phyloP scores from a whole-genome alignment of 2,797 vertebrate genomes.

The Typhlichthys subterraneus region DNA sequence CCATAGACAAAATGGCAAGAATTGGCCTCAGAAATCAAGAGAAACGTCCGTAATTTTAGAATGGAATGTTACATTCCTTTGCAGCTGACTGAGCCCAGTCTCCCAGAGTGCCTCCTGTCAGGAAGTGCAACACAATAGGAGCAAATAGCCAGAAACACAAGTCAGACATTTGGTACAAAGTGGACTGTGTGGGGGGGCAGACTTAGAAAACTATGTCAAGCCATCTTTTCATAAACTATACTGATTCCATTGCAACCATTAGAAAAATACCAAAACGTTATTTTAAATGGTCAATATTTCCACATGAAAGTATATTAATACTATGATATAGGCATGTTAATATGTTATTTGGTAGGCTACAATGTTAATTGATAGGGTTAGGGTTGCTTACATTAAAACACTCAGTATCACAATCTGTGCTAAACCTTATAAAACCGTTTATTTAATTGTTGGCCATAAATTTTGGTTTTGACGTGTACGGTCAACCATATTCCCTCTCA shows the following conservation, averaged over 20 bases:
- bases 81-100: conserved; percentile 79
- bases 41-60: conserved; percentile 78
- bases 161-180: conserved; percentile 70
- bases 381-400: too few species aligned
- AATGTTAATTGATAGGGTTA: neutral
- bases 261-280: conserved; percentile 3
- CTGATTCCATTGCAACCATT: conserved; percentile 27
- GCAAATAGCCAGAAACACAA: conserved; percentile 80
- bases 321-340: too few species aligned
- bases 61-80: conserved; percentile 80
- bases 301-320: conserved; percentile 1
- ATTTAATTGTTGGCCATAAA: neutral
- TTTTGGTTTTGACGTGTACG: neutral
- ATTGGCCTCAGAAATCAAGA: conserved; percentile 69
- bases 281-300: conserved; percentile 14
- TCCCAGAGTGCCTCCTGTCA: conserved; percentile 76
- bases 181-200: conserved; percentile 45
- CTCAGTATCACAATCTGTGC: too few species aligned
- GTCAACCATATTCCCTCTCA: neutral
- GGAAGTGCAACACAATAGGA: conserved; percentile 81
- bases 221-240: conserved; percentile 37
- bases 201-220: conserved; percentile 68
- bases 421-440: neutral
- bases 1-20: conserved; percentile 65
- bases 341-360: neutral